These are phyloP conservation scores for Trichomalopsis sarcophagae DNA, from an alignment of 1,140 invertebrate species.

Conservation along the genomic window DNA sequence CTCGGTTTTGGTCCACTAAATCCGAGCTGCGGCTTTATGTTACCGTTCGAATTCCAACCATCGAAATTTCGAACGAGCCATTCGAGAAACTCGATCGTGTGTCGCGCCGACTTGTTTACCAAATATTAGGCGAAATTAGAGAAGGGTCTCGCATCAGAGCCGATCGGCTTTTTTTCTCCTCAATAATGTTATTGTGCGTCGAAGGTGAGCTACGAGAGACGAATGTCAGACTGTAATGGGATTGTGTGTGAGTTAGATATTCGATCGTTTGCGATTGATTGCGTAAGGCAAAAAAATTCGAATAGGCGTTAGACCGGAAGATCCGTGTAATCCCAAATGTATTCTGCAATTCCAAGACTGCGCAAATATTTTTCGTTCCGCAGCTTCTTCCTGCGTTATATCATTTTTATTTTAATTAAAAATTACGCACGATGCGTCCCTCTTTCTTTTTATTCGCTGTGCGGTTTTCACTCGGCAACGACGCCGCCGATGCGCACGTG, in stretches of 20 bases:
- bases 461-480: constrained; percentile 7
- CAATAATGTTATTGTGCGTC: too few relatives aligned
- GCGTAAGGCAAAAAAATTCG: too few relatives aligned
- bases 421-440: constrained; percentile 10
- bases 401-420: not conserved
- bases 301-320: too few relatives aligned
- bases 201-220: not conserved
- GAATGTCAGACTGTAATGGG: not conserved
- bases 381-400: not conserved
- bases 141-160: not conserved
- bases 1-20: constrained; percentile 26
- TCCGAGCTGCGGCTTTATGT: constrained; percentile 18
- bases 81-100: constrained; percentile 19
- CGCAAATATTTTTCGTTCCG: constrained; percentile 13
- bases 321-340: too few relatives aligned
- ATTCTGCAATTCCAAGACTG: not conserved
- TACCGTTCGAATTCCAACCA: constrained; percentile 12
- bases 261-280: too few relatives aligned
- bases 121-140: constrained; percentile 20
- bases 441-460: not conserved
- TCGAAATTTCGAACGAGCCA: constrained; percentile 28
- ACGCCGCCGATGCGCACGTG: not conserved
- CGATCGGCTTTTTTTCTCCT: not conserved
- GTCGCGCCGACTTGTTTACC: not conserved
- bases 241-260: too few relatives aligned